Conservation (phyloP, 2,113 vertebrate genomes). For the Micromys minutus region DNA sequence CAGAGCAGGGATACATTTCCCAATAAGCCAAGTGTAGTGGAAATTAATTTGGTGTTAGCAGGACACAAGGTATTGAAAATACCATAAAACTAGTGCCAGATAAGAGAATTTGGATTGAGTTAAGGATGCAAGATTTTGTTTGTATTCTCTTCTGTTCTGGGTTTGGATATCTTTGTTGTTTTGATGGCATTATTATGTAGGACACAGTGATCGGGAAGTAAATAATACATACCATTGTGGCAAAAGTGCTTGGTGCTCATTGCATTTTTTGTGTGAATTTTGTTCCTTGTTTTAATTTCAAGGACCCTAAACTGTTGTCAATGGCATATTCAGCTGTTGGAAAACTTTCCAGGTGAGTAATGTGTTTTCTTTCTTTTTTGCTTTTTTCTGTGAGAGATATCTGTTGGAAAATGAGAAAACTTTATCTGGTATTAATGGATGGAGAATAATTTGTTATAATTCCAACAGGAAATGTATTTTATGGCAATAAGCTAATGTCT, state of each 20-base stretch:
- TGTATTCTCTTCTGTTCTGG: constrained; percentile 57
- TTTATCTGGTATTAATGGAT: constrained; percentile 44
- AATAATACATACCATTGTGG: constrained; percentile 62
- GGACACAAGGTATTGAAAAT: constrained; percentile 40
- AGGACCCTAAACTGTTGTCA: constrained; percentile 97
- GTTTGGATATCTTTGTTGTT: constrained; percentile 44
- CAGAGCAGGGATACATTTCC: constrained; percentile 38
- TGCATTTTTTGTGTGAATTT: constrained; percentile 48
- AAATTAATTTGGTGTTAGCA: constrained; percentile 45
- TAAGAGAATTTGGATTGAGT: constrained; percentile 17
- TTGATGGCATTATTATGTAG: constrained; percentile 33
- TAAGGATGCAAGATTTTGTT: constrained; percentile 7
- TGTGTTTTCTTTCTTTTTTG: neutral
- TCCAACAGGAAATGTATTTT: constrained; percentile 57
- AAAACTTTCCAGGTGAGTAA: constrained; percentile 95
- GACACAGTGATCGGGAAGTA: constrained; percentile 32
- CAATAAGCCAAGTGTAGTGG: constrained; percentile 10
- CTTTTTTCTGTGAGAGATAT: constrained; percentile 62
- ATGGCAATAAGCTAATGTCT: neutral
- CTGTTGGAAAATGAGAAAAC: constrained; percentile 64
- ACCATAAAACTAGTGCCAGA: neutral
- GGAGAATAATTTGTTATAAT: constrained; percentile 51
- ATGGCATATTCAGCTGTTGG: constrained; percentile 98
- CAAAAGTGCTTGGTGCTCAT: constrained; percentile 74
- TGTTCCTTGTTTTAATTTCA: constrained; percentile 70